A percentile compares a stretch with the other conserved stretches of the same genome.
phyloP scores from a whole-genome alignment of 2,888 invertebrate genomes.

The Ectemnius continuus region DNA sequence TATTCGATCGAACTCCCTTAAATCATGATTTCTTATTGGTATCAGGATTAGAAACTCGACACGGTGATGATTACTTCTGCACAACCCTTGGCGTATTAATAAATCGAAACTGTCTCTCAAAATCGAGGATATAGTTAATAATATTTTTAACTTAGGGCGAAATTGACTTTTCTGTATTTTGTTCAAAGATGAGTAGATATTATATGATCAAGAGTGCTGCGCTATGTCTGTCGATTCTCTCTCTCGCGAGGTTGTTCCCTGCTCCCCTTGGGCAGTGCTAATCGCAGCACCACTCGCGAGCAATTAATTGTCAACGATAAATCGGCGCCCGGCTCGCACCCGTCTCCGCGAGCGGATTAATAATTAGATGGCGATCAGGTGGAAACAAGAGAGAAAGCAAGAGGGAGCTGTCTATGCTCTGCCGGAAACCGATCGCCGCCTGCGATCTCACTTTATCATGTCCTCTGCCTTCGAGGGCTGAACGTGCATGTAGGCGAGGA shows the following conservation, averaged over 20 bases:
- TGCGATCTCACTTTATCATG: constrained; percentile 31
- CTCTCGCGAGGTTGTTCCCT: constrained; percentile 16
- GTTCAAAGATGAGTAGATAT: constrained; percentile 29
- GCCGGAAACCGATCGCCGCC: constrained; percentile 57
- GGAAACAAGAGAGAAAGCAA: constrained; percentile 11
- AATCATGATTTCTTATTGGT: background rate
- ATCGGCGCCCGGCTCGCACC: constrained; percentile 47
- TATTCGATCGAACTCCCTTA: background rate
- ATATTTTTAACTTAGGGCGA: too few species aligned
- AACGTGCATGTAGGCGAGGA: background rate
- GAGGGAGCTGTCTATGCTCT: constrained; percentile 7
- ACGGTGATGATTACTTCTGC: too few species aligned
- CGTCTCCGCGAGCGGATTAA: constrained; percentile 54
- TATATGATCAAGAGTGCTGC: constrained; percentile 12
- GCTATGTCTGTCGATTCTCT: constrained; percentile 35
- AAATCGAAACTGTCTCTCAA: too few species aligned
- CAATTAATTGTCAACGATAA: constrained; percentile 70
- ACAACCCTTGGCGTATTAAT: too few species aligned
- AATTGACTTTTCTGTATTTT: background rate
- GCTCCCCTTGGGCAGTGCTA: constrained; percentile 55
- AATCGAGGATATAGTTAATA: too few species aligned
- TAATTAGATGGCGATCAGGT: constrained; percentile 58
- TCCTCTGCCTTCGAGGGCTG: background rate
- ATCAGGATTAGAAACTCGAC: background rate
- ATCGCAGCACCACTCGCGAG: constrained; percentile 58